Percentiles rank a stretch among this genome's conserved stretches.
phyloP scores from a whole-genome alignment of 2,888 invertebrate genomes.

The Julus scandinavius region DNA sequence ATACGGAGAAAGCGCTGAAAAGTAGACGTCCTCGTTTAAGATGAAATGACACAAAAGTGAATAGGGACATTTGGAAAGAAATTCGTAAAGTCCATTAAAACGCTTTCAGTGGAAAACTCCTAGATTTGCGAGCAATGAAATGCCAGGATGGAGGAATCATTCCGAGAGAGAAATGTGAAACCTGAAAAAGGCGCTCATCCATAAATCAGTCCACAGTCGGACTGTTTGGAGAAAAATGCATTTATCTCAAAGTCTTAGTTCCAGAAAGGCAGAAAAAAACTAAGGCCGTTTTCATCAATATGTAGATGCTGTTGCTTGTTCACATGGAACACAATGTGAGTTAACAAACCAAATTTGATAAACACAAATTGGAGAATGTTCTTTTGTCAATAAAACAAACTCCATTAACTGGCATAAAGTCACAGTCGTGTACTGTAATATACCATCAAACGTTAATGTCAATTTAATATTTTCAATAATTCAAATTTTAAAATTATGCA shows the following conservation, averaged over 20 bases:
- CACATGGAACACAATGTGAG: no score
- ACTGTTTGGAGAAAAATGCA: background rate
- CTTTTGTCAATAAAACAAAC: no score
- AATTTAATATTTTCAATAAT: no score
- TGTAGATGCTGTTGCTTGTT: no score
- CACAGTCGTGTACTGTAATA: no score
- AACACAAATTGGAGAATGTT: no score
- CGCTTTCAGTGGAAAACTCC: background rate
- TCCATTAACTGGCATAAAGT: no score
- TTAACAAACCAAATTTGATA: no score
- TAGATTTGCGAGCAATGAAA: constrained; percentile 26
- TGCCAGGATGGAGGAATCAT: background rate
- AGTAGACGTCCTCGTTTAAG: constrained; percentile 12
- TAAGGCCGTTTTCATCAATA: background rate
- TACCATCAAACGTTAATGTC: no score
- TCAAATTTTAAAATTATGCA: no score
- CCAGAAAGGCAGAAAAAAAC: background rate
- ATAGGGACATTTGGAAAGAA: constrained; percentile 27
- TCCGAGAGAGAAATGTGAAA: constrained; percentile 3
- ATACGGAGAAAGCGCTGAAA: background rate
- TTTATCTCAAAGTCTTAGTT: background rate
- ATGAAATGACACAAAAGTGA: constrained; percentile 7
- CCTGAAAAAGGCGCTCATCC: background rate
- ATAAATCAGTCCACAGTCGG: constrained; percentile 15
- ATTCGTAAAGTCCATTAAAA: constrained; percentile 27